Percentiles rank a stretch among this genome's conserved stretches.
These are phyloP conservation scores for Drosophila meridionalis DNA, from an alignment of 2,888 invertebrate genomes.

Conservation along the genomic window DNA sequence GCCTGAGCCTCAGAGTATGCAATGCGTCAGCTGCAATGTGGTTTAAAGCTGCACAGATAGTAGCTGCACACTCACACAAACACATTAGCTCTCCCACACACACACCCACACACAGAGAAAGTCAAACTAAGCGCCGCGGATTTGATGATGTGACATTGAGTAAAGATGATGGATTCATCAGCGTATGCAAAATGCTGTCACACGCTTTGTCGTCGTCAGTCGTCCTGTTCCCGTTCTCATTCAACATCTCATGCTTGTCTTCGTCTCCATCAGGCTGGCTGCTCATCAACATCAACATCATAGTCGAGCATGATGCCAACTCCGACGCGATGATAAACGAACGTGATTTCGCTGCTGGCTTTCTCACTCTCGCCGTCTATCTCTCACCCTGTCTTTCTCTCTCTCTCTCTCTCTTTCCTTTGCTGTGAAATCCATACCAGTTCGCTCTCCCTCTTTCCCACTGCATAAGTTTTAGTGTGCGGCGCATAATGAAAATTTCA, in stretches of 20 bases:
- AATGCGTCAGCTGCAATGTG: conserved; percentile 46
- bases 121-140: conserved; percentile 76
- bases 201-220: conserved; percentile 75
- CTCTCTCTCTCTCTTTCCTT: not conserved
- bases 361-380: conserved; percentile 17
- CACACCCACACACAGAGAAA: conserved; percentile 39
- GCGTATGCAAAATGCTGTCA: conserved; percentile 82
- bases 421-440: conserved; percentile 52
- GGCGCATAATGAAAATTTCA: conserved; percentile 80
- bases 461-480: conserved; percentile 73
- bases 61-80: not conserved
- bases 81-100: not conserved
- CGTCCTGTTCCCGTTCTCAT: conserved; percentile 36
- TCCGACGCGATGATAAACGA: conserved; percentile 76
- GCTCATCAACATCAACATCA: conserved; percentile 80
- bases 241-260: conserved; percentile 42
- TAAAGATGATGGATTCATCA: conserved; percentile 83
- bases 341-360: conserved; percentile 75
- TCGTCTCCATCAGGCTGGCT: conserved; percentile 47
- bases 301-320: conserved; percentile 69
- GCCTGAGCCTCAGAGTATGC: conserved; percentile 35
- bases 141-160: conserved; percentile 83
- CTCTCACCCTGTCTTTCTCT: not conserved
- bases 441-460: conserved; percentile 13
- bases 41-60: conserved; percentile 38